These are phyloP conservation scores for Mus minutoides DNA, from an alignment of 2,797 vertebrate genomes.

Conservation along the genomic window DNA sequence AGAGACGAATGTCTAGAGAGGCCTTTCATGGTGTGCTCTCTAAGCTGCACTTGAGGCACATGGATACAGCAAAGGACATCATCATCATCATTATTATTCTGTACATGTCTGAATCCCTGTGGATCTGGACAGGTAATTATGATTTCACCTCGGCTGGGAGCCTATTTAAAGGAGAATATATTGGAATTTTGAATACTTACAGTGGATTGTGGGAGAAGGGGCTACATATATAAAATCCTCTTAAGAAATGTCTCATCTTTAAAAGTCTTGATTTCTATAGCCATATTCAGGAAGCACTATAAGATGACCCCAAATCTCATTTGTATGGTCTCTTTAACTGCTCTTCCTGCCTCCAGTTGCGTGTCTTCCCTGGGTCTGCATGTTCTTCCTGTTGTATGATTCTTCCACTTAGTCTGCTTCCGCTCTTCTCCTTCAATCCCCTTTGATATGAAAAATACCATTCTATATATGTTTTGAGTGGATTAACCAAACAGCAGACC, in stretches of 20 bases:
- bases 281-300: not conserved
- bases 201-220: not conserved
- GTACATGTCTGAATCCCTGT: not conserved
- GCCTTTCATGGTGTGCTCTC: not conserved
- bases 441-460: no score
- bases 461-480: no score
- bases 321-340: not conserved
- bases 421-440: not conserved
- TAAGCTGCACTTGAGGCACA: not conserved
- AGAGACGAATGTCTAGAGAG: not conserved
- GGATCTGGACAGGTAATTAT: not conserved
- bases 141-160: not conserved
- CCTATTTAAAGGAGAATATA: conserved; percentile 47
- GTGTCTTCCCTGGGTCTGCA: not conserved
- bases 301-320: not conserved
- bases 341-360: not conserved
- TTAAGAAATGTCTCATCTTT: not conserved
- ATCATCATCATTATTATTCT: not conserved
- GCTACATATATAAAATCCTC: not conserved
- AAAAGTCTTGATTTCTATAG: not conserved
- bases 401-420: not conserved
- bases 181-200: not conserved
- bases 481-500: no score
- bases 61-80: not conserved
- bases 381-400: not conserved